phyloP scores from a whole-genome alignment of 2,797 vertebrate genomes.

The Champsocephalus gunnari region DNA sequence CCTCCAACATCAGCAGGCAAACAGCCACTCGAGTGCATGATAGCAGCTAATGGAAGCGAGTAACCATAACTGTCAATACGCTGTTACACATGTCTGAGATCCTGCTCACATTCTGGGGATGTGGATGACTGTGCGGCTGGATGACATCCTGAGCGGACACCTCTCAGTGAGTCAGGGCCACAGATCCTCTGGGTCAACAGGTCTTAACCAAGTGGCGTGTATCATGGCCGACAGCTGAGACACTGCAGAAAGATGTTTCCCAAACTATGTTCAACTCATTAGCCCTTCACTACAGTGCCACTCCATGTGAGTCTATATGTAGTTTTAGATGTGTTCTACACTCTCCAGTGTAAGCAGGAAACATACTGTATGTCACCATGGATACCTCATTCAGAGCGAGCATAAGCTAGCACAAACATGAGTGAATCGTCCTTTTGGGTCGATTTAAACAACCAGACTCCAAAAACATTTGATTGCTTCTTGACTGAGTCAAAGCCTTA shows the following conservation, averaged over 20 bases:
- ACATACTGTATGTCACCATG: not conserved
- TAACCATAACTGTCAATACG: constrained; percentile 72
- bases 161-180: constrained; percentile 23
- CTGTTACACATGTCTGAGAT: constrained; percentile 61
- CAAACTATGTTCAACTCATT: not conserved
- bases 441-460: too few species aligned
- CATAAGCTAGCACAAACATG: too few species aligned
- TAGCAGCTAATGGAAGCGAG: constrained; percentile 80
- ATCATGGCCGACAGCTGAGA: constrained; percentile 29
- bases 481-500: not conserved
- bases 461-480: too few species aligned
- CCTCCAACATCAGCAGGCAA: constrained; percentile 60
- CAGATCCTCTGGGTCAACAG: constrained; percentile 31
- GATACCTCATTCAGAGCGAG: not conserved
- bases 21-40: constrained; percentile 66
- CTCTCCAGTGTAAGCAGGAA: not conserved
- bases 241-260: constrained; percentile 7
- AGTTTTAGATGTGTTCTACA: not conserved
- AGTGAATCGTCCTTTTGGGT: too few species aligned
- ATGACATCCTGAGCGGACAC: constrained; percentile 64
- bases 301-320: constrained; percentile 4
- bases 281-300: constrained; percentile 2
- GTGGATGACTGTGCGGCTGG: constrained; percentile 62
- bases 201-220: constrained; percentile 43
- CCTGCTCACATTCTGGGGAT: constrained; percentile 53